Evolutionary conservation across 2,888 invertebrate genomes (phyloP), one percentile per base, ranked within the genome.

Genomic region (Tetropium fuscum): DNA sequence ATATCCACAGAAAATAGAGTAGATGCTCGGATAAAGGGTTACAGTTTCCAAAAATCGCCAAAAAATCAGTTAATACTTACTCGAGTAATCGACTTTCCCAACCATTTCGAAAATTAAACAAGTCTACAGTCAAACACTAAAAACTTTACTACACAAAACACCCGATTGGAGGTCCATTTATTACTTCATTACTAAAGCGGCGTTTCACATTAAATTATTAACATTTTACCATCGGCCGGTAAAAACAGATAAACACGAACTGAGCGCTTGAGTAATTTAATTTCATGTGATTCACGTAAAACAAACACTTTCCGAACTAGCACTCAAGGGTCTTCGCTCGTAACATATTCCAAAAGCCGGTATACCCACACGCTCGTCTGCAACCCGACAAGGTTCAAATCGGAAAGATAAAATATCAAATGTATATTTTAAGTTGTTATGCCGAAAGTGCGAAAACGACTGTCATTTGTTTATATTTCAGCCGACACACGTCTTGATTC

Each of bases 61-160:
- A n/a, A n/a, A 30, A 30, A 30, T n/a, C n/a, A 11, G 3, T 30
- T 30, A 18, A 19, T 1, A 68, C 72, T 69, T 60, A 72, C 72
- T 68, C 3, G 70, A 69, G 62, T 72, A 72, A 63, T 72, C 68
- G n/a, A 70, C 53, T 63, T 66, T 68, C 38, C 70, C 72, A 48
- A 72, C 71, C 71, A 71, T 71, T 27, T 56, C 49, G 30, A n/a
- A 47, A 43, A 16, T 34, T 32, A 10, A 15, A 32, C 11, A 5
- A 47, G 4, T 15, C 25, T 51, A 22, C 22, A 22, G 13, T 19
- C 34, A 27, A 49, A 3, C 48, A 36, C 48, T 27, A 8, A 13
- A 10, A 34, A 22, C 36, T 13, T 20, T 19, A 10, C 36, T 22
- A 34, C 10, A 22, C 15, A 10, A 38, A 15, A 13, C 38, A 25